Evolutionary conservation across 2,797 vertebrate genomes (phyloP).

Genomic region (Pipistrellus nathusii): DNA sequence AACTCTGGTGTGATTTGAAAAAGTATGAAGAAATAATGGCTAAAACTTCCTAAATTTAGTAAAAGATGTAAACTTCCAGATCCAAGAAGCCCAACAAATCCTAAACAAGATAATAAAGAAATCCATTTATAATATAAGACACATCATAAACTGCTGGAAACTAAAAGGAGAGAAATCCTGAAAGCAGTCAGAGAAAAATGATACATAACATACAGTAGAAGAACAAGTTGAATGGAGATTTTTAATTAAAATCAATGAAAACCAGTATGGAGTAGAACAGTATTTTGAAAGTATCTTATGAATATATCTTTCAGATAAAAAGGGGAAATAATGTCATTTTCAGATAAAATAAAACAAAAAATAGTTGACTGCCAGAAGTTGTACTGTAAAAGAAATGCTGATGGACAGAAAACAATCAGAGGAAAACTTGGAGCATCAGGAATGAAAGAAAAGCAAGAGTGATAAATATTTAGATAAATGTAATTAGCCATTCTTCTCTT

Average conservation of each 20-base stretch:
- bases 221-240: neutral
- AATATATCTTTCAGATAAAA: neutral
- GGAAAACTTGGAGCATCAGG: neutral
- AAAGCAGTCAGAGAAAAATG: neutral
- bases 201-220: neutral
- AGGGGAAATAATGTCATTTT: neutral
- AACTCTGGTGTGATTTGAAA: neutral
- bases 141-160: constrained; percentile 28
- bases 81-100: neutral
- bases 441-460: neutral
- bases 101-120: constrained; percentile 10
- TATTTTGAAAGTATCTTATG: constrained; percentile 6
- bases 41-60: neutral
- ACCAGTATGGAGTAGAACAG: neutral
- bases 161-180: neutral
- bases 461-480: neutral
- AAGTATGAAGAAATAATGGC: constrained; percentile 22
- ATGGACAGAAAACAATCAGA: neutral
- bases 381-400: neutral
- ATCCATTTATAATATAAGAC: neutral
- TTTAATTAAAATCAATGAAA: neutral
- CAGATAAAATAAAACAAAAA: neutral
- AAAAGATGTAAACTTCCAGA: constrained; percentile 19
- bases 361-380: neutral
- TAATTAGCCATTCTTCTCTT: neutral